Conservation (phyloP, 2,888 invertebrate species). For the Eretmocerus hayati region DNA sequence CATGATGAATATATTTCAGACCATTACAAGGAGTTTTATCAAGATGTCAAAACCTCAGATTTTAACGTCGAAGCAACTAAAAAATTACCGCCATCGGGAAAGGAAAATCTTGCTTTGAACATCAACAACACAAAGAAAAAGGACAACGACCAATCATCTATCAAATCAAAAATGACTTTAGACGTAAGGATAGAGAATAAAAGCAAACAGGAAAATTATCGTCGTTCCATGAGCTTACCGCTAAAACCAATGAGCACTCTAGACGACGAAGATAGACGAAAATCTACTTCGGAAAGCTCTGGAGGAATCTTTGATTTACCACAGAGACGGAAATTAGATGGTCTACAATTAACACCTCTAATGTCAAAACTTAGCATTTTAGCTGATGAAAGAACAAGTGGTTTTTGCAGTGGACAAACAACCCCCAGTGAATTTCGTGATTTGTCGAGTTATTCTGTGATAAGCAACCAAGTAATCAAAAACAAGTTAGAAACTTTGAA, state of each 20-base stretch:
- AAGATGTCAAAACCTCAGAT: conserved; percentile 46
- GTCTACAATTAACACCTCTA: conserved; percentile 69
- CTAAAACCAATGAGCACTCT: conserved; percentile 57
- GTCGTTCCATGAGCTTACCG: conserved; percentile 61
- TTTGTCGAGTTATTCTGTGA: conserved; percentile 34
- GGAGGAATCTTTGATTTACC: conserved; percentile 33
- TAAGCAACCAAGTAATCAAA: conserved; percentile 33
- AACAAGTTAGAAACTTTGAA: conserved; percentile 33
- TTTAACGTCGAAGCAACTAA: conserved; percentile 1
- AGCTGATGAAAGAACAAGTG: conserved; percentile 63
- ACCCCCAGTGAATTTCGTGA: conserved; percentile 54
- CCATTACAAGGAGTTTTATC: conserved; percentile 55
- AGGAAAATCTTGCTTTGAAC: conserved; percentile 1
- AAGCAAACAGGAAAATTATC: conserved; percentile 39
- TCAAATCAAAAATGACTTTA: conserved; percentile 21
- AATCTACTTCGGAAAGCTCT: conserved; percentile 34
- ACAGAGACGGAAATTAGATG: conserved; percentile 52
- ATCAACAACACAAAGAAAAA: not conserved
- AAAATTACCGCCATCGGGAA: conserved; percentile 3
- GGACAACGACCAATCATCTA: conserved; percentile 1
- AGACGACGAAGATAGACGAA: conserved; percentile 40
- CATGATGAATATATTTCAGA: conserved; percentile 64
- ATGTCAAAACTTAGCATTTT: conserved; percentile 75
- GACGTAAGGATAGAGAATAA: conserved; percentile 35
- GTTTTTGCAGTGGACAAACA: conserved; percentile 62